These are phyloP conservation scores for Pitangus sulphuratus DNA, from an alignment of 2,797 vertebrate species.

Conservation along the genomic window DNA sequence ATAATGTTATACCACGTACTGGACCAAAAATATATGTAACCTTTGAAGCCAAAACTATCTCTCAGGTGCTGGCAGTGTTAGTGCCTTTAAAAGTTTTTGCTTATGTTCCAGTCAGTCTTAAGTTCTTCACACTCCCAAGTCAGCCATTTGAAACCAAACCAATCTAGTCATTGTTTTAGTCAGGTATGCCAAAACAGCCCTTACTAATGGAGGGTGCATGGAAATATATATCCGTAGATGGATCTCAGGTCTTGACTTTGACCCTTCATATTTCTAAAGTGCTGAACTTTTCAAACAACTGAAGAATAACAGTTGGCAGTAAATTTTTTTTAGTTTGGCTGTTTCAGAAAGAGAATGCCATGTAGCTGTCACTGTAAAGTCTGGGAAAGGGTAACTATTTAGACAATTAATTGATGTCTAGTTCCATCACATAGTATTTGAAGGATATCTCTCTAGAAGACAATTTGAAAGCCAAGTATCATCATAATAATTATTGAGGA, in stretches of 20 bases:
- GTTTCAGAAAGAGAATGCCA: neutral
- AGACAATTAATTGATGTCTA: neutral
- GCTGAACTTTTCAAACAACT: neutral
- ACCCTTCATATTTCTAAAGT: neutral
- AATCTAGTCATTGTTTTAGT: neutral
- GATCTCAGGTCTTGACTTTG: neutral
- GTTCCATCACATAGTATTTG: neutral
- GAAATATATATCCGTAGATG: neutral
- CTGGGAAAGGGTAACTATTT: neutral
- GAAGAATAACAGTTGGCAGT: neutral
- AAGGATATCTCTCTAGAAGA: neutral
- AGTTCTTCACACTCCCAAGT: neutral
- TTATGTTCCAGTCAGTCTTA: neutral
- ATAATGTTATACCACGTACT: neutral
- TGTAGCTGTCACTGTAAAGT: neutral
- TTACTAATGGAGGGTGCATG: neutral
- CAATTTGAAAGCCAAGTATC: neutral
- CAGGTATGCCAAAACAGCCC: neutral
- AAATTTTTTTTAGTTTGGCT: neutral
- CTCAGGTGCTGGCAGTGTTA: neutral
- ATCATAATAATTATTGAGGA: neutral
- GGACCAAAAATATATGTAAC: neutral
- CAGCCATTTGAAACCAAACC: neutral
- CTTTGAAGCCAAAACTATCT: neutral
- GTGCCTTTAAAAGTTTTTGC: neutral